phyloP scores from a whole-genome alignment of 1,140 invertebrate genomes.

The Popillia japonica region DNA sequence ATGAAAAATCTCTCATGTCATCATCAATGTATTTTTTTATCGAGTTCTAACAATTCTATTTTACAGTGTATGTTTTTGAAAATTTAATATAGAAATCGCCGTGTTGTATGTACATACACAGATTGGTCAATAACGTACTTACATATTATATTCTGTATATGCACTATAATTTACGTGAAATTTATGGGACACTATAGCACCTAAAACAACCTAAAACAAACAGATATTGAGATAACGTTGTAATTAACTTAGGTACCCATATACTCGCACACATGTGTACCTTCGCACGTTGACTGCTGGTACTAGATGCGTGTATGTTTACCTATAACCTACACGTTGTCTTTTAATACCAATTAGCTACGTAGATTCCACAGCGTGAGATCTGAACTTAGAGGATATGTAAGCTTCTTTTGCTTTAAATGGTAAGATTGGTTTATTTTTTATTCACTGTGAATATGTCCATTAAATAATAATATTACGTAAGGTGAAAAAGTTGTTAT shows the following conservation, averaged over 20 bases:
- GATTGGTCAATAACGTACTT: no score
- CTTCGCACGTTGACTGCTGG: not conserved
- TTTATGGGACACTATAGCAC: not conserved
- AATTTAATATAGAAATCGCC: no score
- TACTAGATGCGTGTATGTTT: not conserved
- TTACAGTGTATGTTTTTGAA: no score
- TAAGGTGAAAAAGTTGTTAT: no score
- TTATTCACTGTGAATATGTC: not conserved
- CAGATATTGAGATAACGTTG: conserved; percentile 20
- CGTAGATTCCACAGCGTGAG: not conserved
- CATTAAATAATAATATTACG: no score
- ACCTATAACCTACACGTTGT: conserved; percentile 3
- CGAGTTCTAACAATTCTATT: no score
- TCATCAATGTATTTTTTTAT: no score
- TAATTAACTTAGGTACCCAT: conserved; percentile 13
- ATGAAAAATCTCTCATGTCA: no score
- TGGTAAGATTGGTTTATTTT: not conserved
- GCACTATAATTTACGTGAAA: not conserved
- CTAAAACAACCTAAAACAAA: conserved; percentile 9
- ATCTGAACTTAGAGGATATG: no score
- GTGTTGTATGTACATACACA: no score
- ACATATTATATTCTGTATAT: not conserved
- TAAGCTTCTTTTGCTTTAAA: not conserved
- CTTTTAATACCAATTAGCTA: not conserved
- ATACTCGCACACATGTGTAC: not conserved